Evolutionary conservation across 1,140 invertebrate species (phyloP), one percentile per base, ranked within the genome.

Genomic region (Bombus polaris): DNA sequence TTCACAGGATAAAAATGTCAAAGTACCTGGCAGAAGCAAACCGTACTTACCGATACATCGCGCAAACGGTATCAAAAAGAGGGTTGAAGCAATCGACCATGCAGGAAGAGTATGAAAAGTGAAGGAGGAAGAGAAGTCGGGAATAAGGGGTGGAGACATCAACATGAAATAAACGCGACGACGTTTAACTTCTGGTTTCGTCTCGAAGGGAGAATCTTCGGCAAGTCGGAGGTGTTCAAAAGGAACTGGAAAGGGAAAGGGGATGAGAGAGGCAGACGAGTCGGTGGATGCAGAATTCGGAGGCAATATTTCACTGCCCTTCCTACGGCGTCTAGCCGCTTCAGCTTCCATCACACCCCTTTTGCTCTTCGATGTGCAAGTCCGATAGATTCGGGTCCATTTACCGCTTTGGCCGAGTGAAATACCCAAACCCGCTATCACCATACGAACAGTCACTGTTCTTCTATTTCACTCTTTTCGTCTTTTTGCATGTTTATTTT

Each of bases 301-400:
- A 85, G 86, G 79, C 76, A 90, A 90, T 90, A 90, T 90, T 90
- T 90, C 82, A 90, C 88, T 35, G 71, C 71, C 66, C 70, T 89
- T 78, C 80, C 84, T 71, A 80, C 80, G 76, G 65, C 66, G 80
- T 89, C 87, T 89, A 72, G 65, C 83, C 22, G 83, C 71, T 80
- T 81, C 72, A 66, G 78, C 68, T 65, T 66, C 72, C 77, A 66
- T 81, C 66, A 35, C 72, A 76, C 44, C 62, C 66, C 44, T 57
- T 62, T 83, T 68, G 70, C 77, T 44, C 76, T 71, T 80, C 57
- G 73, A 78, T 82, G 57, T 62, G 86, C 71, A 89, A 89, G 80
- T 74, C 79, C 84, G 71, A 81, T 81, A 72, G 79, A 85, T 85
- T 80, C 59, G 35, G 79, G 70, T 73, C 83, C 83, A 81, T 85